Evolutionary conservation across 2,113 vertebrate genomes (phyloP), one percentile per base, ranked within the genome.

Genomic region (Mastomys coucha): DNA sequence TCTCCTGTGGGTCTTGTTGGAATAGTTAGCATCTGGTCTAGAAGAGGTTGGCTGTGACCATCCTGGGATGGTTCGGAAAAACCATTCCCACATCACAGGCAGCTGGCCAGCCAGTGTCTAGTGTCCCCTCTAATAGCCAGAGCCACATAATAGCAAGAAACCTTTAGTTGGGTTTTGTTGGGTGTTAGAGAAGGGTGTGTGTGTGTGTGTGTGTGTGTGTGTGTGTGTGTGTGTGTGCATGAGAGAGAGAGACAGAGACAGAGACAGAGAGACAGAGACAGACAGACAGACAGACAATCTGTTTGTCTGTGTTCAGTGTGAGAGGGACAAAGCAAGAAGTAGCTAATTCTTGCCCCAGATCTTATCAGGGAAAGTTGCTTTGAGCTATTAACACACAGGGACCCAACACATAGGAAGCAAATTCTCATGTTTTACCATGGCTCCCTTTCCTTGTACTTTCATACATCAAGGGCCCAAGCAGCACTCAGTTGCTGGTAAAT

Each of bases 101-200:
- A 0, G 7, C 3, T 7, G 12, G 11, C 93, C 45, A 1, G 69
- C 81, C 14, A 7, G 86, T 0, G 0, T 36, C n/a, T 53, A 8
- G n/a, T 13, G 1, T 65, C 2, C 76, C n/a, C 92, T 86, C 77
- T 75, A 33, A 89, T 94, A n/a, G 72, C 78, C 24, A 26, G 0
- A 26, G 24, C 36, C 0, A 0, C 9, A 0, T 0, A 10, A 0
- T 4, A 5, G 65, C 69, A 2, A 1, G 22, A 12, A 9, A 31
- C 6, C 14, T 5, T 3, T 3, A 4, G 76, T 11, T 69, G 82
- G 56, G 36, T 7, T 24, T 28, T n/a, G 63, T 53, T 88, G 36
- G 9, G 75, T n/a, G 5, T 58, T 81, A 58, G 53, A n/a, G 78
- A n/a, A 81, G 70, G 9, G 24, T 33, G 56, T 92, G n/a, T 82